Conservation (phyloP, 92 coral and sea anemone species). For the Bergia puertoricense region DNA sequence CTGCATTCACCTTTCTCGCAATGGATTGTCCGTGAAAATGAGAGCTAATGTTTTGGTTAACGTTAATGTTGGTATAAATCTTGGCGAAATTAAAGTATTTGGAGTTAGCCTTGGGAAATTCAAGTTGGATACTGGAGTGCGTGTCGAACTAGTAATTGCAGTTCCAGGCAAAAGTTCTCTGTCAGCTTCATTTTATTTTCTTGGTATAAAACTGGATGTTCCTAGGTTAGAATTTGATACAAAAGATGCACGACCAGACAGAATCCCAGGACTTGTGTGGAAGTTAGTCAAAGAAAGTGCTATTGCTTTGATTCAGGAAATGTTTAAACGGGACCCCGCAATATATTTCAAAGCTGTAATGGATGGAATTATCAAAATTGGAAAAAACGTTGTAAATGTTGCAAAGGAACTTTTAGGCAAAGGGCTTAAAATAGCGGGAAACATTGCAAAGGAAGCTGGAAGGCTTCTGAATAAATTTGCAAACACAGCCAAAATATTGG, state of each 20-base stretch:
- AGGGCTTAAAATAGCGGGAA: conserved; percentile 47
- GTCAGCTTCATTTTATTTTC: conserved; percentile 49
- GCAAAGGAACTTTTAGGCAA: conserved; percentile 47
- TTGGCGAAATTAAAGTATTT: conserved; percentile 51
- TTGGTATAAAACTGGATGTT: conserved; percentile 35
- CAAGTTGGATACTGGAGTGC: conserved; percentile 51
- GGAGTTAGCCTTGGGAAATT: conserved; percentile 55
- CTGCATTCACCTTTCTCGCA: conserved; percentile 37
- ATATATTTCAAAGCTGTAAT: conserved; percentile 50
- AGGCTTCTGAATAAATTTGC: conserved; percentile 48
- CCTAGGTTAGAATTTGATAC: conserved; percentile 50
- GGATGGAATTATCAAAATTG: conserved; percentile 52
- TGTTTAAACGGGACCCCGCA: conserved; percentile 43
- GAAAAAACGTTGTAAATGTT: conserved; percentile 44
- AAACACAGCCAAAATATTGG: conserved; percentile 39
- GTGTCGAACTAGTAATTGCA: conserved; percentile 47
- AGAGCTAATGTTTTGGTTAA: conserved; percentile 45
- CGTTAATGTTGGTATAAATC: conserved; percentile 37
- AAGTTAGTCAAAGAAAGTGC: conserved; percentile 49
- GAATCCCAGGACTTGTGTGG: conserved; percentile 44
- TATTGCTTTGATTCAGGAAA: conserved; percentile 30
- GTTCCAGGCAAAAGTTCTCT: conserved; percentile 61
- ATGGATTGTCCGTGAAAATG: conserved; percentile 46
- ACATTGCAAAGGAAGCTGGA: conserved; percentile 52
- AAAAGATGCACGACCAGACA: conserved; percentile 56